Base-by-base conservation (phyloP, 2,797 vertebrate genomes). In the Ptychadena robeensis region DNA sequence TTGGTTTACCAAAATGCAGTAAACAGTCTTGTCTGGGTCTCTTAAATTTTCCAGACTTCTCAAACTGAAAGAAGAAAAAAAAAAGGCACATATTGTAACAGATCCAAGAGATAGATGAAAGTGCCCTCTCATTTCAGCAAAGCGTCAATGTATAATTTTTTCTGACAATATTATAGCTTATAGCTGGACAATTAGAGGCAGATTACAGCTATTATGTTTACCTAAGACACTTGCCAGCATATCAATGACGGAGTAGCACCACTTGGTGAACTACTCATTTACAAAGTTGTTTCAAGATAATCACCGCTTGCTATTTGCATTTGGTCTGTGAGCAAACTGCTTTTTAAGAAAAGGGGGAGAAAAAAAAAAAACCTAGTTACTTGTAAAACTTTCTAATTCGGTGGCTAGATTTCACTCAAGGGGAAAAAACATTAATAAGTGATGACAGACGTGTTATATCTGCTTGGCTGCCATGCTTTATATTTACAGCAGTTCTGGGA, bases 1-100 rank as follows among this genome's bases (percentile, higher is more conserved):
- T 88, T 84, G 86, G 88, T 89, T 91, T 91, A 91, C 90, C 89
- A 87, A 91, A 93, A 90, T 87, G 76, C 85, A 90, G 85, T 87
- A 87, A 88, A 81, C 83, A 80, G 81, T 63, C 81, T 89, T 92
- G 85, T 86, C 87, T 90, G 89, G 87, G 90, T 90, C 79, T 87
- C 86, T 87, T 90, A 89, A 87, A 88, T 79, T 87, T 87, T 87
- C 73, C 88, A 87, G 88, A 66, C 65, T 82, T 79, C 76, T 79
- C 78, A 76, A 86, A 57, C 69, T 81, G 72, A 79, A 48, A 53
- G 25, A 79, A 73, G 76, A 65, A 73, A 80, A 70, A 63, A 22
- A 48, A 34, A 37, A 22, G 9, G 22, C 18, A 25, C 27, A 69
- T 48, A 37, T 15, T 66, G 68, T 67, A 31, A 67, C 25, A 63